Evolutionary conservation across 2,797 vertebrate genomes (phyloP), one percentile per base, ranked within the genome.

Genomic region (Coluber constrictor): DNA sequence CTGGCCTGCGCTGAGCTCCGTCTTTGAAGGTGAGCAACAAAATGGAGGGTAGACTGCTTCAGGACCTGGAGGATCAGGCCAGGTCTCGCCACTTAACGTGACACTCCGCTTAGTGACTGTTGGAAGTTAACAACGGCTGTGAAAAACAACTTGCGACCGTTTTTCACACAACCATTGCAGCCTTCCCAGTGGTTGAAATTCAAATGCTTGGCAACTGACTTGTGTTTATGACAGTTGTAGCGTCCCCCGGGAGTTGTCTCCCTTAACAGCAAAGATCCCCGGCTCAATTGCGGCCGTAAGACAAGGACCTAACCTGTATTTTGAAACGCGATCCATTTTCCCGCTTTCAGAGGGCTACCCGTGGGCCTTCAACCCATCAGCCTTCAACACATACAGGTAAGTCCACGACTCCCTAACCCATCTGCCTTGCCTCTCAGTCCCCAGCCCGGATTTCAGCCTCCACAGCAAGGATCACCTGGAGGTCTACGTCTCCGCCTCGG

Each of bases 371-470:
- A 51, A 87, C 79, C 5, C 12, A 2, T 1, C 9, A 8, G 0
- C 92, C 13, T 32, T 0, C 55, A 4, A 56, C 11, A 55, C 2
- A 55, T 55, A 55, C 57, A 59, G 57, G 18, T 20, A 59, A 59
- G 57, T 23, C 57, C 59, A 23, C 20, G 10, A 2, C 32, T 32
- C 32, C 37, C 23, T 47, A 18, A 89, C 86, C 4, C 15, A 2
- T 0, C 13, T 13, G 0, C 92, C 12, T 37, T 0, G 0, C 0
- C 51, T 20, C 43, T 32, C 27, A 99, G 99, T 99, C 88, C 98
- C 98, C 94, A 99, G 99, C 95, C 98, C 98, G 0, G 98, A 99
- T 94, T 98, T 99, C 96, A 98, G 98, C 97, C 98, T 99, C 96
- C 98, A 98, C 20, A 98, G 98, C 0, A 98, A 98, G 0, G 98